Base-by-base conservation (phyloP, 1,140 invertebrate species). In the Anadara kagoshimensis region DNA sequence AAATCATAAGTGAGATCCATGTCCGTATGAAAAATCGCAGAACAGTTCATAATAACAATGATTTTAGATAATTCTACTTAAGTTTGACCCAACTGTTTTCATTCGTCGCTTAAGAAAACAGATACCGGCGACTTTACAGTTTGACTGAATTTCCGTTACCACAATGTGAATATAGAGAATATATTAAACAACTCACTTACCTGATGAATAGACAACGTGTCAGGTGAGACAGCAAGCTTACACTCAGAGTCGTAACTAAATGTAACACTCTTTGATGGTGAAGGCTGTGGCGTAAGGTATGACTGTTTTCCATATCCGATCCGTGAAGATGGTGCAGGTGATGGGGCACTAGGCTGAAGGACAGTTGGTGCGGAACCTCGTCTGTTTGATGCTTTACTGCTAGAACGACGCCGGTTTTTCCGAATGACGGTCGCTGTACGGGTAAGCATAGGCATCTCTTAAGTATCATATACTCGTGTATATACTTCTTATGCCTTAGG, bases 261-360 rank as follows among this genome's bases (percentile, higher is more conserved):
- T 1, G 71, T 65, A 14, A 78, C 76, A 53, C 76, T 78, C 51
- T 78, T 78, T n/a, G 70, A 78, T 14, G 76, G 76, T 56, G 76
- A 78, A 0, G 76, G 76, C 51, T 78, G 76, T 36, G 76, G 76
- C 0, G 76, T 78, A 24, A 78, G 76, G 45, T 78, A 78, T 5
- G 76, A 62, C 45, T 67, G 45, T 5, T 62, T 73, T n/a, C 56
- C 64, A 14, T 72, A 69, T 7, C 49, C 36, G 43, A 62, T 45
- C 43, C 67, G 24, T 12, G 64, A 45, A 51, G 58, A 67, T 12
- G 54, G 26, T 18, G 62, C 57, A 1, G 66, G 66, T 4, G 65
- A 67, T 41, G 66, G 72, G 16, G 58, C 64, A 43, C 65, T 54
- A 49, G 66, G 70, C 45, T 78, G 76, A 3, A 78, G 68, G 8